Evolutionary conservation across 2,888 invertebrate genomes (phyloP).

Genomic region (Euplagia quadripunctaria): DNA sequence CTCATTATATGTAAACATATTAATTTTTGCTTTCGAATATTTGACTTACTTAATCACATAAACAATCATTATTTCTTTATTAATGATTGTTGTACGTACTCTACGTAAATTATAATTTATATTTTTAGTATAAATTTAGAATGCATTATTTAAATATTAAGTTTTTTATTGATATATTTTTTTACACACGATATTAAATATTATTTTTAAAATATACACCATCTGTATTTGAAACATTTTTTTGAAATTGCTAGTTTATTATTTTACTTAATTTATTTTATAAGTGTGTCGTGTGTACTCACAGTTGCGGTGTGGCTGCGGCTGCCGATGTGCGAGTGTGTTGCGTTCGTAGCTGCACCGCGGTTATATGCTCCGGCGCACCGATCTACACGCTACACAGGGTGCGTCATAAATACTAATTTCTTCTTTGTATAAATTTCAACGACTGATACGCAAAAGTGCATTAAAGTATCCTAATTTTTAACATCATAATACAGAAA

Average conservation of each 20-base stretch:
- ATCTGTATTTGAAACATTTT: too few species aligned
- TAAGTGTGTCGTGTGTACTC: conserved; percentile 61
- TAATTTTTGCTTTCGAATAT: neutral
- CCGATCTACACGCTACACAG: conserved; percentile 59
- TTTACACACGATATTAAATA: too few species aligned
- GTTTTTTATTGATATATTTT: too few species aligned
- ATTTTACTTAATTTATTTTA: neutral
- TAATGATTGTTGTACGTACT: too few species aligned
- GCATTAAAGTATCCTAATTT: neutral
- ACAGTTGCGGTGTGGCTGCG: conserved; percentile 69
- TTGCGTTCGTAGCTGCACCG: conserved; percentile 59
- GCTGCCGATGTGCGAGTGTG: conserved; percentile 76
- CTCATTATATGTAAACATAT: neutral
- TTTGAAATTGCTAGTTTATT: neutral
- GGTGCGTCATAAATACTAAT: conserved; percentile 64
- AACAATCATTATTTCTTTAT: too few species aligned
- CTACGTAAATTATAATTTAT: neutral
- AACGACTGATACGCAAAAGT: neutral
- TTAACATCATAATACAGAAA: neutral
- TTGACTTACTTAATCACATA: too few species aligned
- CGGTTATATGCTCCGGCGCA: conserved; percentile 78
- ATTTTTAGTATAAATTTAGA: neutral
- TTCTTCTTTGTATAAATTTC: conserved; percentile 17
- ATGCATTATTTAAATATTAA: too few species aligned
- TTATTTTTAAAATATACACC: too few species aligned